Base-by-base conservation (phyloP, 2,888 invertebrate species). In the Lissocephala sabroskyi region DNA sequence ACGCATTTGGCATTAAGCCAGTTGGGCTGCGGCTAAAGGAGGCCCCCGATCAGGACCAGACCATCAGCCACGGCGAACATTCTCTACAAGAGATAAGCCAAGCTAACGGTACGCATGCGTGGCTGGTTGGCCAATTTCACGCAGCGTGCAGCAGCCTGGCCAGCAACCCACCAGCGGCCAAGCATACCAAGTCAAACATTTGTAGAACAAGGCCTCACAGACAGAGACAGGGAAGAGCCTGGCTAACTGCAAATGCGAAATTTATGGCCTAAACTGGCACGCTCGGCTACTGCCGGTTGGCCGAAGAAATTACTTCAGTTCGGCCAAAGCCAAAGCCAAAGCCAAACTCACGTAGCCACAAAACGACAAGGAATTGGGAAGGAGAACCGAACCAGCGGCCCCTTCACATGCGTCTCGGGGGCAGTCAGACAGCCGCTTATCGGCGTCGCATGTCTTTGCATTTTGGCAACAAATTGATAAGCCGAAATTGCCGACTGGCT, bases 161-260 rank as follows among this genome's bases (percentile, higher is more conserved):
- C 28, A 11, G 45, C 28, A 17, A 37, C 14, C 35, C 13, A 16
- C 35, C 16, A 35, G 16, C 5, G 7, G 7, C 13, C 13, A 13
- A 16, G 14, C 44, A 68, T 70, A 74, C 74, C 70, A 71, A 71
- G 74, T 70, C 67, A 71, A 74, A 71, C 74, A 73, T 71, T 71
- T 74, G 70, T 67, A 60, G 54, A 37, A 37, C 35, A 11, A 14
- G 29, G n/a, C n/a, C 16, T 13, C 13, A 14, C 9, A 23, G 11
- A 17, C 6, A 35, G 41, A 17, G 41, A 10, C 18, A 14, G 9
- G 9, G 29, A 37, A n/a, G 18, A 42, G 7, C 49, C 46, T 6
- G 36, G 5, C 36, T 49, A 73, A 68, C 61, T 52, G 65, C 56
- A 70, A 67, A 65, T 67, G 58, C 41, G 55, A 73, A 73, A 75